These are phyloP conservation scores for Eulacestoma nigropectus DNA, from an alignment of 2,113 vertebrate genomes.

Conservation along the genomic window DNA sequence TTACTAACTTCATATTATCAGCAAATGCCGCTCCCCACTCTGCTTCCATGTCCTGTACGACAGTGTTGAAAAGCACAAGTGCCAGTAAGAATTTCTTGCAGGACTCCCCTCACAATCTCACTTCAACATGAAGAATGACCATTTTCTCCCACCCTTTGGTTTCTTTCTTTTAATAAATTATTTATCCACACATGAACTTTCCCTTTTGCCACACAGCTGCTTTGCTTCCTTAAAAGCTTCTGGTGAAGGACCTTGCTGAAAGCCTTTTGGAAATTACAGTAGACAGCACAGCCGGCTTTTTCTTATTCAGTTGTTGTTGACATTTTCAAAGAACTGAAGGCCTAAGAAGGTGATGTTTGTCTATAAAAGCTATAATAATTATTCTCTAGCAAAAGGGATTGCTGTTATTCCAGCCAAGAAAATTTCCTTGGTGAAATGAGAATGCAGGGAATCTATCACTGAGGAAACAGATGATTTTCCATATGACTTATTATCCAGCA, in stretches of 20 bases:
- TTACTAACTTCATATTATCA: background rate
- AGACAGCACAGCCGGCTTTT: background rate
- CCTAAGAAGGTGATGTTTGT: background rate
- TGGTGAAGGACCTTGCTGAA: background rate
- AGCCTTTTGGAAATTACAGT: background rate
- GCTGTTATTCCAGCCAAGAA: background rate
- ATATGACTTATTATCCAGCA: background rate
- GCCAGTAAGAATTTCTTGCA: background rate
- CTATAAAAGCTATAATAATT: background rate
- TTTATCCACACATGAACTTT: background rate
- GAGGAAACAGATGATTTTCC: background rate
- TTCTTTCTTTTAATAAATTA: background rate
- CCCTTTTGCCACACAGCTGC: background rate
- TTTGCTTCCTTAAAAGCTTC: slow-evolving; percentile 4
- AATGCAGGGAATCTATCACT: background rate
- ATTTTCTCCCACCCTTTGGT: background rate
- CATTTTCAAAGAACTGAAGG: slow-evolving; percentile 7
- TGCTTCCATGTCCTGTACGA: background rate
- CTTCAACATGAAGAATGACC: background rate
- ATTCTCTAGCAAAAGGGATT: background rate
- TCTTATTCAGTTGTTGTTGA: background rate
- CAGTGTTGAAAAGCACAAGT: background rate
- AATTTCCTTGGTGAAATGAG: background rate
- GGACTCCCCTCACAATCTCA: background rate
- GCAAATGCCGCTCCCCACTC: background rate